Evolutionary conservation across 1,140 invertebrate species (phyloP).

Genomic region (Drosophila willistoni): DNA sequence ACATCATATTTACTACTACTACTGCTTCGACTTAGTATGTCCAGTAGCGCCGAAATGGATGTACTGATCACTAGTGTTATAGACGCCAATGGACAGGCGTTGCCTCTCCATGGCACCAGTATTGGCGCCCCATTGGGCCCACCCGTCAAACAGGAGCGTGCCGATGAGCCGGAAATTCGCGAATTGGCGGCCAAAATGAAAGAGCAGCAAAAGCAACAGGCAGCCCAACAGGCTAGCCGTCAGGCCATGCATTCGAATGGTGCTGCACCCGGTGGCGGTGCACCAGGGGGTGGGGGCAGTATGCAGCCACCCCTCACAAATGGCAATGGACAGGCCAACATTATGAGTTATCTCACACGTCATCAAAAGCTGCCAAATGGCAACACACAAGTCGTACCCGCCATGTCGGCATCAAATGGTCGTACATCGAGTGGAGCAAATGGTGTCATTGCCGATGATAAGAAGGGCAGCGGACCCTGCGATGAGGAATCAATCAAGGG

Average conservation of each 20-base stretch:
- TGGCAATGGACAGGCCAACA: constrained; percentile 84
- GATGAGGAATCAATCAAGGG: constrained; percentile 93
- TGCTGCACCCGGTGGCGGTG: constrained; percentile 44
- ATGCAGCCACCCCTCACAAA: constrained; percentile 73
- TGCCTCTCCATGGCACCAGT: constrained; percentile 72
- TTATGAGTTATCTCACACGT: constrained; percentile 86
- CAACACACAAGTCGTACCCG: constrained; percentile 74
- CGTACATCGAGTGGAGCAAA: constrained; percentile 40
- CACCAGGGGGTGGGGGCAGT: constrained; percentile 45
- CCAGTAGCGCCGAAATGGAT: constrained; percentile 51
- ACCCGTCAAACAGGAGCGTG: constrained; percentile 90
- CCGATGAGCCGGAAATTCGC: constrained; percentile 93
- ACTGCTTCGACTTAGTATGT: constrained; percentile 30
- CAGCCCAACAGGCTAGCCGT: constrained; percentile 69
- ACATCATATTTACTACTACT: not conserved
- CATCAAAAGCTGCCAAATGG: constrained; percentile 82
- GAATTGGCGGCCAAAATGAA: constrained; percentile 93
- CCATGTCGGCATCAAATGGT: constrained; percentile 41
- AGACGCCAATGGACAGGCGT: constrained; percentile 70
- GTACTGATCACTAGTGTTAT: constrained; percentile 72
- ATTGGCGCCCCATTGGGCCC: constrained; percentile 55
- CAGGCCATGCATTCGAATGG: constrained; percentile 74
- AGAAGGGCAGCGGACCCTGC: constrained; percentile 72
- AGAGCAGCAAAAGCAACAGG: constrained; percentile 88
- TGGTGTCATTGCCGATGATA: constrained; percentile 39